phyloP scores from a whole-genome alignment of 2,888 invertebrate species.

The Desoria tigrina region DNA sequence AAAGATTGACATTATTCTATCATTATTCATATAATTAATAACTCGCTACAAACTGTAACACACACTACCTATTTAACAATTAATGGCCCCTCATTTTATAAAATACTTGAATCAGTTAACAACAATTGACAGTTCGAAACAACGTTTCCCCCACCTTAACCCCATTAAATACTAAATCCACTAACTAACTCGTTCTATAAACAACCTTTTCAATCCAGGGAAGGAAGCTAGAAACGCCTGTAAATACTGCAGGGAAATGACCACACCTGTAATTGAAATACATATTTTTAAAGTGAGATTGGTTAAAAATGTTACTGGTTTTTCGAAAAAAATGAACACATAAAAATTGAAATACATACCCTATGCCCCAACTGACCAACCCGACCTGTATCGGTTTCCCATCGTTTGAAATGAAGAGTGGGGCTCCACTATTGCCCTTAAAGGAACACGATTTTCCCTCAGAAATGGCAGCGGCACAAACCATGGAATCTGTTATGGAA shows the following conservation, averaged over 20 bases:
- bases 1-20: too few species aligned
- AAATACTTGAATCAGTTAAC: too few species aligned
- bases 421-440: slow-evolving; percentile 39
- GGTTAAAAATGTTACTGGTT: too few species aligned
- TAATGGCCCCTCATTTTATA: slow-evolving; percentile 4
- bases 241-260: slow-evolving; percentile 86
- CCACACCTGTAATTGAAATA: slow-evolving; percentile 67
- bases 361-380: slow-evolving; percentile 28
- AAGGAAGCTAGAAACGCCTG: slow-evolving; percentile 76
- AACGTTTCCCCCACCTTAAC: background rate
- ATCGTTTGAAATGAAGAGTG: slow-evolving; percentile 30
- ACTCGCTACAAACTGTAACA: slow-evolving; percentile 1
- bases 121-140: background rate
- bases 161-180: too few species aligned
- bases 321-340: too few species aligned
- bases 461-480: slow-evolving; percentile 78
- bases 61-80: background rate
- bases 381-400: slow-evolving; percentile 36
- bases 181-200: slow-evolving; percentile 30
- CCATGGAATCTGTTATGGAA: slow-evolving; percentile 71
- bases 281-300: slow-evolving; percentile 64
- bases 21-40: too few species aligned
- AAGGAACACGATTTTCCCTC: slow-evolving; percentile 71
- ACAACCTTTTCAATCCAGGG: slow-evolving; percentile 76
- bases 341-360: background rate